These are phyloP conservation scores for Epirrhoe tristata DNA, from an alignment of 2,888 invertebrate genomes.

Conservation along the genomic window DNA sequence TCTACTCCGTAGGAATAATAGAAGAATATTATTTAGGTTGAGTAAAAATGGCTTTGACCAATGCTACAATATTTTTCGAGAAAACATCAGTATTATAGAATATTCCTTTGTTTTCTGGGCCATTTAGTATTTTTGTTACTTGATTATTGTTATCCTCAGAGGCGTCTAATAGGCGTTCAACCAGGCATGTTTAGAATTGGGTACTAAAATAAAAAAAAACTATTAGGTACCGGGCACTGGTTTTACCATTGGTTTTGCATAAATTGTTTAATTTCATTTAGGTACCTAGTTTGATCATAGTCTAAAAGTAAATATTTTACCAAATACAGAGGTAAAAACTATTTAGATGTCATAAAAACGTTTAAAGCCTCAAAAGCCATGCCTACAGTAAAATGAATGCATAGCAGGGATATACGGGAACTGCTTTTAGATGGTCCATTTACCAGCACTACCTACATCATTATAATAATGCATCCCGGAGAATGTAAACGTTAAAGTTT, in stretches of 20 bases:
- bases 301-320: no score
- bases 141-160: not conserved
- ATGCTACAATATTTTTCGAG: constrained; percentile 6
- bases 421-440: constrained; percentile 4
- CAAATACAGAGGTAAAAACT: no score
- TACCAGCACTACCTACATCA: constrained; percentile 1
- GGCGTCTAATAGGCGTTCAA: not conserved
- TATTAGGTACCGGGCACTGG: no score
- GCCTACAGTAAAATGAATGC: not conserved
- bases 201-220: no score
- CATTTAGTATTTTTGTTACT: not conserved
- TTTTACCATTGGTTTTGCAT: no score
- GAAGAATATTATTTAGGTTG: constrained; percentile 11
- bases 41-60: not conserved
- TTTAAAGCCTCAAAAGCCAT: not conserved
- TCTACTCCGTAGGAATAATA: constrained; percentile 9
- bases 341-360: not conserved
- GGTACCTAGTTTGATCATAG: no score
- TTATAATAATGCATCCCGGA: not conserved
- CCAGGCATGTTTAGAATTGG: no score
- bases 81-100: constrained; percentile 2
- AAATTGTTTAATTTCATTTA: no score
- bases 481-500: not conserved
- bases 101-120: constrained; percentile 4
- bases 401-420: not conserved